Evolutionary conservation across 1,140 invertebrate species (phyloP).

Genomic region (Physella acuta): DNA sequence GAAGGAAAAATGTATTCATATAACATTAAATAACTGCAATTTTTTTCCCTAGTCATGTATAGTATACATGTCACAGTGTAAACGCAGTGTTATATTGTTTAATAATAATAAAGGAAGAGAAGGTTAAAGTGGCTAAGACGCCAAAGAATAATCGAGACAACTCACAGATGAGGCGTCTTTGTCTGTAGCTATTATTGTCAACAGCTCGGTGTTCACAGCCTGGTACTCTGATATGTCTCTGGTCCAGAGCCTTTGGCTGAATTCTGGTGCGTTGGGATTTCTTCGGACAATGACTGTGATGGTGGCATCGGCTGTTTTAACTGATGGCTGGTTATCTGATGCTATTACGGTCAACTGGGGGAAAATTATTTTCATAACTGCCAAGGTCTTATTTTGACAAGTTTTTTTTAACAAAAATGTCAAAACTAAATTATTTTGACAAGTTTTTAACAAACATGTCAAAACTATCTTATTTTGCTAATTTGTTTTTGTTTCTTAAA

Average conservation of each 20-base stretch:
- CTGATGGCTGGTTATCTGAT: constrained; percentile 15
- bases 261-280: constrained; percentile 72
- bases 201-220: constrained; percentile 18
- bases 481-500: too few relatives aligned
- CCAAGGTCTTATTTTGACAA: neutral
- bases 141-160: too few relatives aligned
- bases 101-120: too few relatives aligned
- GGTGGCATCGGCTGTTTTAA: constrained; percentile 16
- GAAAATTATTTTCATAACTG: neutral
- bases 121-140: too few relatives aligned
- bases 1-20: too few relatives aligned
- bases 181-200: constrained; percentile 21
- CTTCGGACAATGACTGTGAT: constrained; percentile 81
- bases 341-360: constrained; percentile 24
- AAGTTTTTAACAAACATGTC: too few relatives aligned
- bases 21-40: too few relatives aligned
- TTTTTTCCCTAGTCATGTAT: too few relatives aligned
- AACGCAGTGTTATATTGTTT: too few relatives aligned
- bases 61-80: too few relatives aligned
- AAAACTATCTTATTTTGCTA: too few relatives aligned
- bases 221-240: constrained; percentile 37
- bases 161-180: constrained; percentile 4
- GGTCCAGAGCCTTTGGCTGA: constrained; percentile 62
- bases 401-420: neutral
- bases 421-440: neutral